phyloP scores from a whole-genome alignment of 2,888 invertebrate species.

The Torymus texanus region DNA sequence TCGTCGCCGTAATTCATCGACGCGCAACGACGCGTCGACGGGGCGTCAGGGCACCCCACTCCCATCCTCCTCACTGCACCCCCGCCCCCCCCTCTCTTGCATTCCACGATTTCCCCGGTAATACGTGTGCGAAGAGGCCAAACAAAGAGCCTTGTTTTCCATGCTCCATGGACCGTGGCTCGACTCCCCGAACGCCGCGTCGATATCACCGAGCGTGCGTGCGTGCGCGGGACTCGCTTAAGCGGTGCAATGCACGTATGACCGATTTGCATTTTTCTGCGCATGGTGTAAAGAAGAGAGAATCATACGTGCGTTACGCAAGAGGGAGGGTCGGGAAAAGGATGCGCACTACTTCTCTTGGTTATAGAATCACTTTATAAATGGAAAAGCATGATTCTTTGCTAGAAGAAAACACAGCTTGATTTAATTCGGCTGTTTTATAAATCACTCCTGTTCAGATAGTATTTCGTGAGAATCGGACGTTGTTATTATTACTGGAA shows the following conservation, averaged over 20 bases:
- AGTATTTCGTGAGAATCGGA: no score
- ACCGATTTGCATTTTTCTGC: constrained; percentile 34
- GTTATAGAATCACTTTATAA: no score
- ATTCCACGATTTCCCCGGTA: constrained; percentile 45
- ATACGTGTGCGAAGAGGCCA: constrained; percentile 36
- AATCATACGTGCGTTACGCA: no score
- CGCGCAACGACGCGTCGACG: constrained; percentile 33
- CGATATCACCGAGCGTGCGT: background rate
- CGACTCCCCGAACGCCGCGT: background rate
- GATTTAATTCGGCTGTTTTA: no score
- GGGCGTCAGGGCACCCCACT: constrained; percentile 17
- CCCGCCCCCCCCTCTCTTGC: background rate
- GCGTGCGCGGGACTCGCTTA: background rate
- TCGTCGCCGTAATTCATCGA: constrained; percentile 32
- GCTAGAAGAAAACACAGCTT: no score
- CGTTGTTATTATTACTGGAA: no score
- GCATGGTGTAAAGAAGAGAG: no score
- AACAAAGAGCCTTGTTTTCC: constrained; percentile 52
- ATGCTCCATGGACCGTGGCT: constrained; percentile 23
- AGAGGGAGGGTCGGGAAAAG: no score
- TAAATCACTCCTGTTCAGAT: no score
- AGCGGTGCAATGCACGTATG: constrained; percentile 12
- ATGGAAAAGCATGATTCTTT: no score
- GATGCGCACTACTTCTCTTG: no score
- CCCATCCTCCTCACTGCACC: background rate